Conservation (phyloP, 1,140 invertebrate genomes). For the Drosophila melanica region DNA sequence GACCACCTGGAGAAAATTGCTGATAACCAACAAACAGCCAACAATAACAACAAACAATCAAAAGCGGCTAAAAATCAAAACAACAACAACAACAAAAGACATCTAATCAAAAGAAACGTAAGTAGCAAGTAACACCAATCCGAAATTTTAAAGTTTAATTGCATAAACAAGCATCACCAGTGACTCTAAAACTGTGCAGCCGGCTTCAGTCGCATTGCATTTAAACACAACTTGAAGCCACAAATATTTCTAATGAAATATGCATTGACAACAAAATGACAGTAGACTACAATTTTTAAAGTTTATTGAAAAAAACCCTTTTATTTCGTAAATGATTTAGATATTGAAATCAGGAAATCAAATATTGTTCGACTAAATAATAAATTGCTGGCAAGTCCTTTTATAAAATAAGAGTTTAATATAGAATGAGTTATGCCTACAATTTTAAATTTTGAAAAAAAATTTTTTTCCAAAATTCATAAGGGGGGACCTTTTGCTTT, state of each 20-base stretch:
- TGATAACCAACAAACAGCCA: slow-evolving; percentile 53
- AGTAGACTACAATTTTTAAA: no score
- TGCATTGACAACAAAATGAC: no score
- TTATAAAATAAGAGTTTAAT: no score
- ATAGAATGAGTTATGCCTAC: no score
- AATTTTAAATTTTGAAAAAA: no score
- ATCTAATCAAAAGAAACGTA: slow-evolving; percentile 60
- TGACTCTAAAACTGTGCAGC: slow-evolving; percentile 20
- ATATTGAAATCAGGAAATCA: no score
- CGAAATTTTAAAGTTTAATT: slow-evolving; percentile 21
- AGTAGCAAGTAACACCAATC: slow-evolving; percentile 34
- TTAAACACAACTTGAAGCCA: not conserved
- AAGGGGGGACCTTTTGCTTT: no score
- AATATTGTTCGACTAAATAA: no score
- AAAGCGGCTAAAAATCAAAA: slow-evolving; percentile 13
- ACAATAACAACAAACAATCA: slow-evolving; percentile 24
- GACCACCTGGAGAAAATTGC: slow-evolving; percentile 56
- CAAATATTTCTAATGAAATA: not conserved
- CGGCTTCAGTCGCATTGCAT: not conserved
- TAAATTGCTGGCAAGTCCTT: no score
- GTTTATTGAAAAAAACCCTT: no score
- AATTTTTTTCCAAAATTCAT: no score
- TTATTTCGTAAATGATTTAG: no score
- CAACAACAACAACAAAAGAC: slow-evolving; percentile 2
- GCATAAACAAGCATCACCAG: slow-evolving; percentile 11